Evolutionary conservation across 2,888 invertebrate genomes (phyloP).

Genomic region (Volucella zonaria): DNA sequence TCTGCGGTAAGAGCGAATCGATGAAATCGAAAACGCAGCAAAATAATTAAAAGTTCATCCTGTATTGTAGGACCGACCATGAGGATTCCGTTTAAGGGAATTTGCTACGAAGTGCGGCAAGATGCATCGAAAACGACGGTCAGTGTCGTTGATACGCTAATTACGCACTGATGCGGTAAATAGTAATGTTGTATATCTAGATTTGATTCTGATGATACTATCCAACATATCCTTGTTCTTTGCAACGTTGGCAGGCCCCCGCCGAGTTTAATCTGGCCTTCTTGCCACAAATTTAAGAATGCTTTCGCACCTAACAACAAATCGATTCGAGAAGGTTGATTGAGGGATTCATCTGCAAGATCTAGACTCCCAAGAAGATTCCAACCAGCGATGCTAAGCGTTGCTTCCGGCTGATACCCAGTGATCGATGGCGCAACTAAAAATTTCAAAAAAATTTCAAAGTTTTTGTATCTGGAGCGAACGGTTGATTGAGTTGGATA

Average conservation of each 20-base stretch:
- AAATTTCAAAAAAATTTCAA: conserved; percentile 55
- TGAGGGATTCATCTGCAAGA: no score
- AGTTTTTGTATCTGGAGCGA: conserved; percentile 29
- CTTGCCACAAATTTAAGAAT: conserved; percentile 60
- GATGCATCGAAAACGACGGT: no score
- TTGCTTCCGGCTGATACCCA: no score
- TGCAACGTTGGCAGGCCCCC: conserved; percentile 62
- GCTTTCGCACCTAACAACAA: conserved; percentile 25
- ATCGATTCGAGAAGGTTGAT: no score
- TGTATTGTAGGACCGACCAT: conserved; percentile 6
- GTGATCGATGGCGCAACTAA: conserved; percentile 45
- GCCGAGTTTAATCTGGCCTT: conserved; percentile 69
- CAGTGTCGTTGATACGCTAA: not conserved
- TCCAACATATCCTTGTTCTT: conserved; percentile 71
- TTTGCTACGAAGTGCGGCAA: not conserved
- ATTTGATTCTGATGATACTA: conserved; percentile 52
- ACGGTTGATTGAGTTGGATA: no score
- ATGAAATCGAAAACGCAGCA: no score
- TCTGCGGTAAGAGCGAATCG: not conserved
- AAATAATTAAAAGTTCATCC: not conserved
- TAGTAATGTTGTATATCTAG: not conserved
- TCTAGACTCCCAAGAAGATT: no score
- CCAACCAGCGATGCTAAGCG: no score
- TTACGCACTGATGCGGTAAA: conserved; percentile 4
- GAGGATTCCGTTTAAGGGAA: not conserved